These are phyloP conservation scores for Mallotus villosus DNA, from an alignment of 2,797 vertebrate species.

Conservation along the genomic window DNA sequence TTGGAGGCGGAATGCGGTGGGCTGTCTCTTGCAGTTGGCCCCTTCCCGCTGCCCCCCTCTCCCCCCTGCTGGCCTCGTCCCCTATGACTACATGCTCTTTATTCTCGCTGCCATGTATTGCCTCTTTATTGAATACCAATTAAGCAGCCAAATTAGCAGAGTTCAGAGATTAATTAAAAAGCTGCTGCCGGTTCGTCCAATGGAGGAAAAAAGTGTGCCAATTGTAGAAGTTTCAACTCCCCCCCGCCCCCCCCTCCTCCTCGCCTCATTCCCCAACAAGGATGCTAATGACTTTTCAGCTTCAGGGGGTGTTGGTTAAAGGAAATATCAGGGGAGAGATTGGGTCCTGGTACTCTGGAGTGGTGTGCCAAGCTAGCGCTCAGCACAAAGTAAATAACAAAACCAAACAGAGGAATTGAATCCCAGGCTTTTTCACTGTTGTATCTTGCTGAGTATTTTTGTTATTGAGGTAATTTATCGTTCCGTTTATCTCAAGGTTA, in stretches of 20 bases:
- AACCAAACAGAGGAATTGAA: conserved; percentile 2
- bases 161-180: conserved; percentile 76
- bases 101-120: conserved; percentile 41
- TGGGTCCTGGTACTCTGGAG: conserved; percentile 60
- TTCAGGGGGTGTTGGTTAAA: conserved; percentile 56
- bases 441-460: conserved; percentile 19
- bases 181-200: conserved; percentile 51
- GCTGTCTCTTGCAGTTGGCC: conserved; percentile 61
- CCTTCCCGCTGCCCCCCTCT: conserved; percentile 32
- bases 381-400: not conserved
- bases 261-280: conserved; percentile 36
- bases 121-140: conserved; percentile 71
- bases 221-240: conserved; percentile 51
- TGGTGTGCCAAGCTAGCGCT: not conserved
- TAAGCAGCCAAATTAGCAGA: conserved; percentile 72
- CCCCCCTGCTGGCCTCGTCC: conserved; percentile 23
- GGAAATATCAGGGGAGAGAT: conserved; percentile 59
- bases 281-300: conserved; percentile 55
- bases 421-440: conserved; percentile 18
- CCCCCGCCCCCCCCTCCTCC: not conserved
- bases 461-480: conserved; percentile 29
- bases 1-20: conserved; percentile 61
- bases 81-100: conserved; percentile 33
- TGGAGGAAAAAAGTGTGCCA: conserved; percentile 26
- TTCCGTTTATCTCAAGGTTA: conserved; percentile 37